These are phyloP conservation scores for Dendroctonus ponderosae DNA, from an alignment of 1,140 invertebrate genomes.

Conservation along the genomic window DNA sequence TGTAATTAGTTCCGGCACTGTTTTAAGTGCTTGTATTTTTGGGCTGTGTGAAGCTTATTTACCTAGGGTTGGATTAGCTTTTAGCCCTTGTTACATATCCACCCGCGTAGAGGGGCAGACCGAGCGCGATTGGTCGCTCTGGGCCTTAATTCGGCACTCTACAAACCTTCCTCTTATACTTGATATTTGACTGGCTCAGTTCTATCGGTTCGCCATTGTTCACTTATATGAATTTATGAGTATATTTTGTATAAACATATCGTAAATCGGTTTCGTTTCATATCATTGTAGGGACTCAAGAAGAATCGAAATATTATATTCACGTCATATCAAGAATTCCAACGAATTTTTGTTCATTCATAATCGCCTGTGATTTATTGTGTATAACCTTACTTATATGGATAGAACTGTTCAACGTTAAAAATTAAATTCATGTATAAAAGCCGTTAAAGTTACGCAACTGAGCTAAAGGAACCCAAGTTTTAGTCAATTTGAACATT, in stretches of 20 bases:
- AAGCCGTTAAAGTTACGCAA: too few species aligned
- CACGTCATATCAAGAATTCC: constrained; percentile 24
- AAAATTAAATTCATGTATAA: too few species aligned
- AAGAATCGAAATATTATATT: constrained; percentile 10
- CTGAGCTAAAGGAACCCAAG: too few species aligned
- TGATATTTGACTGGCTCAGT: background rate
- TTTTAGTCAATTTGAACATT: too few species aligned
- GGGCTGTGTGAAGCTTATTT: constrained; percentile 53
- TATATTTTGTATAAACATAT: constrained; percentile 3
- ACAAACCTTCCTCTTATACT: background rate
- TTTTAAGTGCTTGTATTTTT: constrained; percentile 54
- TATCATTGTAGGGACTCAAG: constrained; percentile 26
- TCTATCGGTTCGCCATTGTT: too few species aligned
- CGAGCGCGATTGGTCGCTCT: constrained; percentile 38
- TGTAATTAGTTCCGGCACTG: constrained; percentile 52
- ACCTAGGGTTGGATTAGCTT: constrained; percentile 53
- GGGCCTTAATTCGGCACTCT: constrained; percentile 25
- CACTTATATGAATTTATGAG: constrained; percentile 3
- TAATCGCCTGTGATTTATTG: too few species aligned
- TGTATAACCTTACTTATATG: too few species aligned
- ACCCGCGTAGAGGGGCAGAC: constrained; percentile 47
- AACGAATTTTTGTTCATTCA: background rate
- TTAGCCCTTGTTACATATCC: constrained; percentile 54
- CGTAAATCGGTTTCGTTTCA: constrained; percentile 12
- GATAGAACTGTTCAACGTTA: too few species aligned